Conservation (phyloP, 2,113 vertebrate genomes). For the Felis catus region DNA sequence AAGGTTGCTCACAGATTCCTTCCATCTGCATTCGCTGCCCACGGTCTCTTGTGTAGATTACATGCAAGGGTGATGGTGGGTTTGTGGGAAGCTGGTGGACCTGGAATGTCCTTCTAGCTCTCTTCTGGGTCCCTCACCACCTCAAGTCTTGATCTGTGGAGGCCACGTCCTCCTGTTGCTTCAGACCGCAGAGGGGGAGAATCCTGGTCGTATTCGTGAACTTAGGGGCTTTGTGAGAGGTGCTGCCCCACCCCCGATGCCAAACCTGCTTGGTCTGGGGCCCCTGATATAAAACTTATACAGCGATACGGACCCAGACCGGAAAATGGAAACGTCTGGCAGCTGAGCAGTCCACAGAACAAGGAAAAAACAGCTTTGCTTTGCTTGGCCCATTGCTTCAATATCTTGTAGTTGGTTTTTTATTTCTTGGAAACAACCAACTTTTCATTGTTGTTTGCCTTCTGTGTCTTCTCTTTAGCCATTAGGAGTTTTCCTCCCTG, state of each 20-base stretch:
- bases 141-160: not conserved
- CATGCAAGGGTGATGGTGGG: not conserved
- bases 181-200: not conserved
- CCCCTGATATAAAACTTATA: not conserved
- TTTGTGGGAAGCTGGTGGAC: not conserved
- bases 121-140: accelerated
- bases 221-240: not conserved
- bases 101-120: not conserved
- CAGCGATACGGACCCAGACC: conserved; percentile 32
- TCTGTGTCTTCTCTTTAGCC: conserved; percentile 43
- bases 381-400: conserved; percentile 46
- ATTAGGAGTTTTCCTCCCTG: not conserved
- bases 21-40: not conserved
- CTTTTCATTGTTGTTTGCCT: conserved; percentile 41
- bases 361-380: conserved; percentile 64
- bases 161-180: not conserved
- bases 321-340: conserved; percentile 67
- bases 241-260: not conserved
- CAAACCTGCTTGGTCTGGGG: not conserved
- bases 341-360: not conserved
- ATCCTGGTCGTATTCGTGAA: not conserved
- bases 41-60: not conserved
- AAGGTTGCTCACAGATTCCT: not conserved
- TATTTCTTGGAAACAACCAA: conserved; percentile 66
- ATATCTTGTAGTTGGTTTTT: conserved; percentile 38